Evolutionary conservation across 2,113 vertebrate genomes (phyloP).

Genomic region (Danio rerio): GRCz12tu NC_133192.1:44239501-44240000

Average conservation of each 20-base stretch:
- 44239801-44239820: slow-evolving; percentile 43
- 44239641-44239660: slow-evolving; percentile 72
- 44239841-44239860: slow-evolving; percentile 9
- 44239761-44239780: slow-evolving; percentile 17
- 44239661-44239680: slow-evolving; percentile 72
- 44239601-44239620: no score
- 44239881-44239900: slow-evolving; percentile 60
- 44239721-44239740: slow-evolving; percentile 52
- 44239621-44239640: no score
- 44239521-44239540: no score
- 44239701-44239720: slow-evolving; percentile 68
- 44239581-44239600: no score
- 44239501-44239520: background rate
- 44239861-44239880: slow-evolving; percentile 40
- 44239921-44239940: slow-evolving; percentile 72
- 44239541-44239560: no score
- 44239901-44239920: slow-evolving; percentile 76
- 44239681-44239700: slow-evolving; percentile 62
- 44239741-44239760: background rate
- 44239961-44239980: slow-evolving; percentile 56
- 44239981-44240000: slow-evolving; percentile 43
- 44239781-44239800: slow-evolving; percentile 35
- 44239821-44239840: slow-evolving; percentile 18
- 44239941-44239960: slow-evolving; percentile 64
- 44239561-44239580: no score